Evolutionary conservation across 2,888 invertebrate genomes (phyloP).

Genomic region (Macrophya annulata): DNA sequence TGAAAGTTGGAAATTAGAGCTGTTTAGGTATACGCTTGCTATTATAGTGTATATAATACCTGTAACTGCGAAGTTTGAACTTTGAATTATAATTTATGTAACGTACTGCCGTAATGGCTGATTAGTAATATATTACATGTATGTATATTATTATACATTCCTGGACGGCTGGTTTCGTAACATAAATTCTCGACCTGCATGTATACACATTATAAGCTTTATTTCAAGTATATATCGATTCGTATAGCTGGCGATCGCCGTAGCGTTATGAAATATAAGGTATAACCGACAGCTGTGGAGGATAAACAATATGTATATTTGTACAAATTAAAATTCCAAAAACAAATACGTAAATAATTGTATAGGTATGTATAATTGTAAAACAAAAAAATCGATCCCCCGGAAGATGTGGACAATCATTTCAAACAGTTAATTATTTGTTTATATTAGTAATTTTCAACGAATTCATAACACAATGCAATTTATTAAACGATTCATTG

Average conservation of each 20-base stretch:
- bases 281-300: not conserved
- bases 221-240: conserved; percentile 19
- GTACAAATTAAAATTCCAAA: not conserved
- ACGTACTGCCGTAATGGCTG: not conserved
- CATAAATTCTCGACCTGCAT: not conserved
- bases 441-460: not conserved
- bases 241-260: not conserved
- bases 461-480: not conserved
- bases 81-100: not conserved
- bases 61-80: not conserved
- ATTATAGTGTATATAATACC: not conserved
- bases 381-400: too few species aligned
- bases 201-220: not conserved
- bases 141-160: conserved; percentile 19
- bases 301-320: conserved; percentile 5
- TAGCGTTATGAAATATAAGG: not conserved
- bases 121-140: not conserved
- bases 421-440: too few species aligned
- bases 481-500: not conserved
- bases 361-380: too few species aligned
- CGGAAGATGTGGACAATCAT: too few species aligned
- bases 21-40: not conserved
- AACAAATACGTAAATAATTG: not conserved
- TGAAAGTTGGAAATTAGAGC: not conserved
- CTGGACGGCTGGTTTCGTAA: conserved; percentile 6